A percentile compares a stretch with the other conserved stretches of the same genome.
These are phyloP conservation scores for Germaria angustata DNA, from an alignment of 2,888 invertebrate species.

Conservation along the genomic window DNA sequence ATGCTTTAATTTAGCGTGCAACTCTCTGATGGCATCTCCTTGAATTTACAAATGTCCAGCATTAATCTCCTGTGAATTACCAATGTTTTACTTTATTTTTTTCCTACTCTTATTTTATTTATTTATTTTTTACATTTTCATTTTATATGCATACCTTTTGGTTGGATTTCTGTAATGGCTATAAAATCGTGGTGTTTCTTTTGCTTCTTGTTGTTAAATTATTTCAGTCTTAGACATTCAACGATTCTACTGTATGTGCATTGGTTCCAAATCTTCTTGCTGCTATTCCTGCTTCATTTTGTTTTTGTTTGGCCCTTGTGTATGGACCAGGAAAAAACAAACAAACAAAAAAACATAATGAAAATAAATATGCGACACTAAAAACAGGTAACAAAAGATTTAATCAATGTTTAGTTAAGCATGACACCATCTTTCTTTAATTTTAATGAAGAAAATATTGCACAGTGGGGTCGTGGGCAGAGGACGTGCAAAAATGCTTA, in stretches of 20 bases:
- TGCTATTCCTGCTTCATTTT: not conserved
- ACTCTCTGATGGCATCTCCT: constrained; percentile 60
- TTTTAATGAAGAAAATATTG: constrained; percentile 29
- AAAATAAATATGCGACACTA: constrained; percentile 70
- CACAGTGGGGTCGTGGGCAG: constrained; percentile 26
- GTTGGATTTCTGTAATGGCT: not conserved
- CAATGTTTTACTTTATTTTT: constrained; percentile 42
- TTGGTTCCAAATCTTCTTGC: constrained; percentile 43
- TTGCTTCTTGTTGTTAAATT: constrained; percentile 26
- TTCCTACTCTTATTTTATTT: constrained; percentile 15
- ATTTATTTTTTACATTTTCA: constrained; percentile 1
- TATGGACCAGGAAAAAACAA: constrained; percentile 22
- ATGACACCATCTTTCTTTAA: constrained; percentile 57
- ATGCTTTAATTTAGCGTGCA: constrained; percentile 61
- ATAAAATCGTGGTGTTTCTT: constrained; percentile 16
- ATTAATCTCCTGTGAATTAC: constrained; percentile 62
- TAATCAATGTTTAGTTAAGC: constrained; percentile 69
- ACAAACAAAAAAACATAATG: constrained; percentile 67
- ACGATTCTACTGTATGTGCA: constrained; percentile 9
- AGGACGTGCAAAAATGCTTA: too few relatives aligned
- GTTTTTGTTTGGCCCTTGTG: not conserved
- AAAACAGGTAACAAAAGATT: constrained; percentile 70
- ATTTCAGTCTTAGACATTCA: constrained; percentile 16
- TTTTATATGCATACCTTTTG: not conserved
- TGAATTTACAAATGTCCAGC: constrained; percentile 62